These are phyloP conservation scores for Heliornis fulica DNA, from an alignment of 2,113 vertebrate species.

Conservation along the genomic window DNA sequence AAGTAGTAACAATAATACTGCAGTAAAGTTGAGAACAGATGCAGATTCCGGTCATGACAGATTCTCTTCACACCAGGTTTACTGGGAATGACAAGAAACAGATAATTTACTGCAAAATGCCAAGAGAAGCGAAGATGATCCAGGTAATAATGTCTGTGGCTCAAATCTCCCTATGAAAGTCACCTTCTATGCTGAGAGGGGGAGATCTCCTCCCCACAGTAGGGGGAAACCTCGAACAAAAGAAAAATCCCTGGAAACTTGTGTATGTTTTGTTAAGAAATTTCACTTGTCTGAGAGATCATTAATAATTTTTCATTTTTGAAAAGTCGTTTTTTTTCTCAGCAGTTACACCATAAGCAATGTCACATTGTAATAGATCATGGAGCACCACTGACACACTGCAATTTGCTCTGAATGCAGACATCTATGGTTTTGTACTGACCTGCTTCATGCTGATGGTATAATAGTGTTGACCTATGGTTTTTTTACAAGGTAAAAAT, in stretches of 20 bases:
- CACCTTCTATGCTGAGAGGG: background rate
- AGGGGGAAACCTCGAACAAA: background rate
- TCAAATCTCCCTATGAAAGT: background rate
- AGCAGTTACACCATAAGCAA: background rate
- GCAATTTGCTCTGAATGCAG: slow-evolving; percentile 8
- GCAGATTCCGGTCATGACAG: background rate
- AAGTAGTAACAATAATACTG: background rate
- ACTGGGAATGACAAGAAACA: background rate
- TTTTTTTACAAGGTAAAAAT: background rate
- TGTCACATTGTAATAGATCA: background rate
- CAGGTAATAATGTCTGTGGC: background rate
- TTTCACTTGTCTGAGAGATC: background rate
- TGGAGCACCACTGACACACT: background rate
- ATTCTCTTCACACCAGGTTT: background rate
- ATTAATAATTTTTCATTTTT: background rate
- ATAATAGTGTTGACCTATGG: background rate
- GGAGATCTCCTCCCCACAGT: background rate
- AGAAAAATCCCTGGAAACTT: background rate
- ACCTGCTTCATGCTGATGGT: background rate
- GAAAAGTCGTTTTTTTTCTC: background rate
- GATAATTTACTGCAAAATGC: background rate
- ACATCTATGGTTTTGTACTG: background rate
- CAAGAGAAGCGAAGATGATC: background rate
- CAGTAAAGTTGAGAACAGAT: background rate
- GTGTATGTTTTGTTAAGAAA: background rate